Evolutionary conservation across 2,797 vertebrate genomes (phyloP), one percentile per base, ranked within the genome.

Genomic region (Cyclura pinguis): DNA sequence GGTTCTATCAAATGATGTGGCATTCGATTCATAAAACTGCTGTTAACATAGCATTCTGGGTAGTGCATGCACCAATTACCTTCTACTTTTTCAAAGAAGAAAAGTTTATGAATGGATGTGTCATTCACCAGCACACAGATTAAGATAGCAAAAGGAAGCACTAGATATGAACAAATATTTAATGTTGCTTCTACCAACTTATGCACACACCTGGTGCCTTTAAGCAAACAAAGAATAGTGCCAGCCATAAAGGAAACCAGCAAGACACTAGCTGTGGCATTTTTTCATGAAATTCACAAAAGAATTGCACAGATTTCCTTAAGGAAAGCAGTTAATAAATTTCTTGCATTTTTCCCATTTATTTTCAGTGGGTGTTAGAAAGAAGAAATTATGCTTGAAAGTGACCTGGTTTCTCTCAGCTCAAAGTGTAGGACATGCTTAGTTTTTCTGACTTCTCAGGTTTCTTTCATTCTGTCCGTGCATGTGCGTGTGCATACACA

Each of bases 41-140:
- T 77, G 27, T 84, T 94, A 72, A 38, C 64, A 85, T 80, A 88
- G 50, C 13, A 62, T 52, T 74, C 64, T 50, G 20, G 64, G 38
- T 27, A 84, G 47, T 62, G 20, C 47, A 13, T 9, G 22, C n/a
- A 52, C 3, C 20, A 74, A 1, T 84, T 93, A 52, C 27, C 86
- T 10, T 83, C 20, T 14, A 88, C 42, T 69, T 52, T 88, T 91
- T 91, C 42, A 91, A 92, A 93, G 86, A 67, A 88, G 69, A 85
- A 62, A 32, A 88, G 91, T 42, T 93, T 93, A 76, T 92, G 93
- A 95, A 93, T 93, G 90, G 47, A 29, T 93, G 94, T 93, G 85
- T 94, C 80, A 91, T 29, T 94, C 77, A 90, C 47, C 0, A 0
- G 52, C 74, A 35, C 85, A 72, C 89, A 95, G 93, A 89, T 92